Base-by-base conservation (phyloP, 2,888 invertebrate species). In the Oligia strigilis region DNA sequence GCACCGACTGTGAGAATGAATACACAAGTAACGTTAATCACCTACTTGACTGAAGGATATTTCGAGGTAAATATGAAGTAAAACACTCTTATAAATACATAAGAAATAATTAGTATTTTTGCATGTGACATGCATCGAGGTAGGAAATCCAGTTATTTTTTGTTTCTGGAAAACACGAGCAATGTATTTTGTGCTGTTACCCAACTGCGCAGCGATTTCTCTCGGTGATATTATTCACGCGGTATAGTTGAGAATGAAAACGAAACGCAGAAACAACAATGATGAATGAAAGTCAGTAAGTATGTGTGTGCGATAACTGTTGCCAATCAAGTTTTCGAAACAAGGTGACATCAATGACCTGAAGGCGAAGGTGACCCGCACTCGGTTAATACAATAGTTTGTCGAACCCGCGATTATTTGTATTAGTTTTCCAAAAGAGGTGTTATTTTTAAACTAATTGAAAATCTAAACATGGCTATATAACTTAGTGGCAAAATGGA, bases 291-390 rank as follows among this genome's bases (percentile, higher is more conserved):
- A 93, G 92, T 91, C 92, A 90, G 91, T 90, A 91, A 92, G 92
- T 92, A 92, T 90, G 91, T 90, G 90, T 90, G 92, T 89, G 92
- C 93, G 94, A 94, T 95, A 94, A 94, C 91, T 93, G 94, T 94
- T 93, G 94, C 93, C 93, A 94, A 95, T 96, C 95, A 93, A 95
- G 94, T 95, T 95, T 95, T 93, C 93, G 95, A 93, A 95, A 92
- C 95, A 96, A 97, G 96, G 96, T 96, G 96, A 96, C 96, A 94
- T 93, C 90, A 87, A 91, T 93, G 96, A 95, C 96, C 96, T 91
- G 90, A 95, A 96, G 95, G 96, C 96, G 95, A 95, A 96, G 96
- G 96, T 96, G 96, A 96, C 95, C 94, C 91, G 90, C 85, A 91
- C 90, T 92, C 87, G 91, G 89, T 90, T 91, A 90, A 91, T 91